Conservation (phyloP, 2,113 vertebrate genomes). For the Antennarius striatus region DNA sequence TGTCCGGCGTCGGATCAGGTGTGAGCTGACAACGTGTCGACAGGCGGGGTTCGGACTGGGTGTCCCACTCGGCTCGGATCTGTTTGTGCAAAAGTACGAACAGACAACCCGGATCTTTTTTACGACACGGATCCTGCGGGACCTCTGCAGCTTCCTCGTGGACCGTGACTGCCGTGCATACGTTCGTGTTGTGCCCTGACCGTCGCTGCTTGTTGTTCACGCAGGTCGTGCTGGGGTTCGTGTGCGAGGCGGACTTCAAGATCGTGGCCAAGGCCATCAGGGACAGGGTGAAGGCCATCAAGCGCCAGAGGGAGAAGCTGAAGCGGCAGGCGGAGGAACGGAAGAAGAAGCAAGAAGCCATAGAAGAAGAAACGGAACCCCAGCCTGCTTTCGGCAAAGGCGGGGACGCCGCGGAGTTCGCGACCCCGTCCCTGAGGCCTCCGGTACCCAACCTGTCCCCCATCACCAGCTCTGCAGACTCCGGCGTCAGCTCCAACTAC, state of each 20-base stretch:
- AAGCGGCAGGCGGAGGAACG: constrained; percentile 75
- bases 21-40: constrained; percentile 71
- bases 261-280: constrained; percentile 93
- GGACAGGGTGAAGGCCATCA: constrained; percentile 89
- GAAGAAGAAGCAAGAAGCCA: constrained; percentile 63
- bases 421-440: constrained; percentile 27
- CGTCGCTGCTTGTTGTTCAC: background rate
- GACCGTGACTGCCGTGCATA: background rate
- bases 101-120: background rate
- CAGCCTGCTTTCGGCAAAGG: constrained; percentile 36
- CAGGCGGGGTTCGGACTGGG: constrained; percentile 26
- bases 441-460: constrained; percentile 52
- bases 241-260: constrained; percentile 95
- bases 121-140: no score
- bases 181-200: constrained; percentile 41
- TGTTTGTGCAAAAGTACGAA: background rate
- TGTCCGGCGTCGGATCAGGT: constrained; percentile 22
- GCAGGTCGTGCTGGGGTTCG: constrained; percentile 92
- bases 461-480: constrained; percentile 70
- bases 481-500: constrained; percentile 58
- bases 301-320: constrained; percentile 90
- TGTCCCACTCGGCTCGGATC: constrained; percentile 24
- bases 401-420: constrained; percentile 32
- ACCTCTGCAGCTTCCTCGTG: background rate
- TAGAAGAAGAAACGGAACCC: constrained; percentile 67